These are phyloP conservation scores for Artemisiospiza belli DNA, from an alignment of 2,113 vertebrate species.

Conservation along the genomic window DNA sequence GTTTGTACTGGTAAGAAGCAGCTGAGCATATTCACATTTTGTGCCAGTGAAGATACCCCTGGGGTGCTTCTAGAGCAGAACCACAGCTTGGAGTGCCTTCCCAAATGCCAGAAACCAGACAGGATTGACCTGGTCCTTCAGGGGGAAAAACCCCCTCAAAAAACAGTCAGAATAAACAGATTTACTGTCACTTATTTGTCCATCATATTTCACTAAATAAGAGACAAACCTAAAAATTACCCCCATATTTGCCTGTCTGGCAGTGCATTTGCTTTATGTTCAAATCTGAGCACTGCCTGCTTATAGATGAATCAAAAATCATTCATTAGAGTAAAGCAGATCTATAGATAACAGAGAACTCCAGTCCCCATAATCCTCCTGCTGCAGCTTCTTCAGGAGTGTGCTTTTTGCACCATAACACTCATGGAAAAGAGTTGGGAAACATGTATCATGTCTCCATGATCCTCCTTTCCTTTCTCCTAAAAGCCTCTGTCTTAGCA, in stretches of 20 bases:
- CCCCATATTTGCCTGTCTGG: not conserved
- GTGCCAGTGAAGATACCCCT: not conserved
- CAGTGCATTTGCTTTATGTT: not conserved
- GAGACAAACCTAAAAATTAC: not conserved
- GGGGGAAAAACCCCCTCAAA: not conserved
- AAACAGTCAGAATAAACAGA: rapidly evolving
- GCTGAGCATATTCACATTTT: not conserved
- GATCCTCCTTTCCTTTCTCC: not conserved
- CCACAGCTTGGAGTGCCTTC: not conserved
- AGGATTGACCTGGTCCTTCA: not conserved
- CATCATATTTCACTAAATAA: not conserved
- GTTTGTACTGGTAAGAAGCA: not conserved
- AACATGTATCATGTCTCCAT: not conserved
- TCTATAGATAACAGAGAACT: not conserved
- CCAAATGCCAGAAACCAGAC: not conserved
- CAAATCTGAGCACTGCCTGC: not conserved
- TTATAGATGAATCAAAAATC: not conserved
- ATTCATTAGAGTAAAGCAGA: not conserved
- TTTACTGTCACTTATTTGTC: not conserved
- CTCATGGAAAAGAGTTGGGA: not conserved
- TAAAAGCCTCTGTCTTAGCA: not conserved
- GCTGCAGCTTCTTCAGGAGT: not conserved
- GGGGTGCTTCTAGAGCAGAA: not conserved
- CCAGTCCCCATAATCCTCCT: not conserved
- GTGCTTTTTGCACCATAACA: not conserved